Conservation (phyloP, 2,888 invertebrate species). For the Halictus ligatus region DNA sequence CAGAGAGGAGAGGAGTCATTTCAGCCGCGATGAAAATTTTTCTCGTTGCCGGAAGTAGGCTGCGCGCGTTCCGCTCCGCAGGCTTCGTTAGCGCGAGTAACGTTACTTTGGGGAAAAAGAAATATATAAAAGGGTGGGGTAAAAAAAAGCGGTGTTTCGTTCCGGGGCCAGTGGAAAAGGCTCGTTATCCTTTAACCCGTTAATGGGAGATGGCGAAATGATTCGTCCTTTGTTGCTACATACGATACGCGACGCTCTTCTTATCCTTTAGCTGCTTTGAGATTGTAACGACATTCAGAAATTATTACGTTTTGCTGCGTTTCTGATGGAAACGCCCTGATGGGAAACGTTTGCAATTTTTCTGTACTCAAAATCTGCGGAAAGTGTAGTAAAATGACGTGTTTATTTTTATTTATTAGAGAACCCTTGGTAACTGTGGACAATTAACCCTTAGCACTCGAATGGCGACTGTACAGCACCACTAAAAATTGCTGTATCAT, state of each 20-base stretch:
- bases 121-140: background rate
- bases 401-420: too few species aligned
- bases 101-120: slow-evolving; percentile 1
- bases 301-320: background rate
- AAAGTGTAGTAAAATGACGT: too few species aligned
- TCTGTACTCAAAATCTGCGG: background rate
- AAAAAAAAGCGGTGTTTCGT: background rate
- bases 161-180: background rate
- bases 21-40: slow-evolving; percentile 3
- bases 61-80: slow-evolving; percentile 4
- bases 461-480: too few species aligned
- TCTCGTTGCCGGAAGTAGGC: slow-evolving; percentile 13
- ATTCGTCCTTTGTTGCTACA: background rate
- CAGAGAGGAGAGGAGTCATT: background rate
- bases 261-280: background rate
- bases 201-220: background rate
- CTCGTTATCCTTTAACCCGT: slow-evolving; percentile 1
- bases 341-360: background rate
- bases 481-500: too few species aligned
- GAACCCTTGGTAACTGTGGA: too few species aligned
- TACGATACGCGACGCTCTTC: background rate
- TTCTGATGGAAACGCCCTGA: background rate
- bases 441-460: too few species aligned
- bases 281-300: background rate
- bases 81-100: background rate